These are phyloP conservation scores for Aphelocoma coerulescens DNA, from an alignment of 2,113 vertebrate species.

Conservation along the genomic window DNA sequence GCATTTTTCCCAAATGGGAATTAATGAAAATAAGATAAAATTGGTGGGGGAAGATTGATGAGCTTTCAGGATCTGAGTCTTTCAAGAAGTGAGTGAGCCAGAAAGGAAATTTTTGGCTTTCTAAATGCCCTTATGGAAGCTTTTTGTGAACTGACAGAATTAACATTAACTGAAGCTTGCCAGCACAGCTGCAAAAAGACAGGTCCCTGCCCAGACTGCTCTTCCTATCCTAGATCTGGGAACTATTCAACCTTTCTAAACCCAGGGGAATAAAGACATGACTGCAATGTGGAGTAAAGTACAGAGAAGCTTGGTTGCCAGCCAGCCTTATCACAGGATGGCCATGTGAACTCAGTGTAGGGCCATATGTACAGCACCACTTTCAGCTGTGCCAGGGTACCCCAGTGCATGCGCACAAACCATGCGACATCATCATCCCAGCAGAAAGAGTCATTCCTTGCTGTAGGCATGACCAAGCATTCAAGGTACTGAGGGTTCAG, in stretches of 20 bases:
- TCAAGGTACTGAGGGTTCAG: not conserved
- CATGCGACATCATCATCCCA: not conserved
- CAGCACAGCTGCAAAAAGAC: conserved; percentile 1
- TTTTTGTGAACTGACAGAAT: conserved; percentile 11
- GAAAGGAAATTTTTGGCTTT: not conserved
- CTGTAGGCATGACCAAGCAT: not conserved
- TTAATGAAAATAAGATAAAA: not conserved
- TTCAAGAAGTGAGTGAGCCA: not conserved
- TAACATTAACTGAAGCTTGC: not conserved
- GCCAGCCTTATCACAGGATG: not conserved
- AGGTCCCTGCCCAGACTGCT: not conserved
- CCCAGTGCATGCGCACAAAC: not conserved
- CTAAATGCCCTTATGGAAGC: not conserved
- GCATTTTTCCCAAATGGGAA: not conserved
- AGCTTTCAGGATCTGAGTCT: not conserved
- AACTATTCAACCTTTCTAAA: not conserved
- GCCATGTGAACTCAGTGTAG: rapidly evolving
- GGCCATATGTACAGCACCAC: rapidly evolving
- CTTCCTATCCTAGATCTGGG: not conserved
- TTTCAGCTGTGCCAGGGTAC: not conserved
- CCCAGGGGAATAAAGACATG: not conserved
- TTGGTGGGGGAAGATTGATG: not conserved
- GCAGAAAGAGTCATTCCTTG: not conserved
- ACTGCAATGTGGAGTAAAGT: not conserved
- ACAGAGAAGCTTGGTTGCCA: not conserved